These are phyloP conservation scores for Hesperophylax magnus DNA, from an alignment of 1,140 invertebrate genomes.

Conservation along the genomic window DNA sequence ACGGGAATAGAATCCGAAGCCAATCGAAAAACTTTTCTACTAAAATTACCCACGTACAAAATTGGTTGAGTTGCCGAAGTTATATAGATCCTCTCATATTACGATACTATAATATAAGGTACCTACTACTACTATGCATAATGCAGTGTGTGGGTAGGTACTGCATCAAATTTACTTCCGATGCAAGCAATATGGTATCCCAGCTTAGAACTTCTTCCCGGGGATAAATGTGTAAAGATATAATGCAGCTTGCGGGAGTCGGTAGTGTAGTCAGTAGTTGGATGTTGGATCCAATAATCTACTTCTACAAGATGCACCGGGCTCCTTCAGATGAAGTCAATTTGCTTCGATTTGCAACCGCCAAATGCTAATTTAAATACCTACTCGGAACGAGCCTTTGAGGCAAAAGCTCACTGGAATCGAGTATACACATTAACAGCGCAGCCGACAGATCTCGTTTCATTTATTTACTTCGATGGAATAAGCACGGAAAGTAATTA, in stretches of 20 bases:
- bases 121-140: too few relatives aligned
- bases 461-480: slow-evolving; percentile 35
- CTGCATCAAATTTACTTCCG: slow-evolving; percentile 1
- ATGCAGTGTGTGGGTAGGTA: too few relatives aligned
- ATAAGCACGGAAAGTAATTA: slow-evolving; percentile 25
- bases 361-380: slow-evolving; percentile 52
- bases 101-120: too few relatives aligned
- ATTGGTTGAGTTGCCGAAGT: too few relatives aligned
- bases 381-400: slow-evolving; percentile 41
- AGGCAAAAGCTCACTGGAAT: slow-evolving; percentile 31
- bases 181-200: neutral
- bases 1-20: too few relatives aligned
- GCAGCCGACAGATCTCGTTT: slow-evolving; percentile 5
- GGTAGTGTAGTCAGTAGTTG: too few relatives aligned
- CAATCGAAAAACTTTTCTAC: too few relatives aligned
- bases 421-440: slow-evolving; percentile 15
- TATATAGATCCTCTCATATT: too few relatives aligned
- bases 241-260: too few relatives aligned
- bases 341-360: slow-evolving; percentile 54
- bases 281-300: slow-evolving; percentile 25
- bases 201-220: too few relatives aligned
- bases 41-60: too few relatives aligned
- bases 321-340: slow-evolving; percentile 47
- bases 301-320: slow-evolving; percentile 27
- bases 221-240: too few relatives aligned